A percentile compares a stretch with the other conserved stretches of the same genome.
Conservation (phyloP, 2,797 vertebrate genomes). For the Phoxinus dragarum region DNA sequence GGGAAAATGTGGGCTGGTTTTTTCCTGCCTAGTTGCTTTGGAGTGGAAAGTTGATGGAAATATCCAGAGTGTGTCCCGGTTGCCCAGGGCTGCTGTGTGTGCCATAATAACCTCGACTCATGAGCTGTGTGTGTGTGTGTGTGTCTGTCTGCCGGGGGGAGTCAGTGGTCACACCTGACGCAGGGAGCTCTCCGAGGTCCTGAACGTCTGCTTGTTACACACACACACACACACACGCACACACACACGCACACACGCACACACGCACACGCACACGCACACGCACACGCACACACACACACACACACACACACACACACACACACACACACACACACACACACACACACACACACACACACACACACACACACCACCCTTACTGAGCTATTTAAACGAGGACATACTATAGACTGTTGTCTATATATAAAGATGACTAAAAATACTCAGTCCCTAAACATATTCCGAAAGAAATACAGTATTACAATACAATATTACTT, state of each 20-base stretch:
- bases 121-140: conserved; percentile 31
- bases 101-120: conserved; percentile 51
- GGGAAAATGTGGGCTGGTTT: conserved; percentile 29
- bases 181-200: conserved; percentile 60
- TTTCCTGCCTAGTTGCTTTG: conserved; percentile 47
- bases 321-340: background rate
- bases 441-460: background rate
- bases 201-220: conserved; percentile 40
- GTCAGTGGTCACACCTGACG: conserved; percentile 44
- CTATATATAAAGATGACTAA: background rate
- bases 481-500: background rate
- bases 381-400: background rate
- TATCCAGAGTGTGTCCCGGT: conserved; percentile 40
- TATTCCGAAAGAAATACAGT: background rate
- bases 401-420: background rate
- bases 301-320: background rate
- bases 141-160: background rate
- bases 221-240: background rate
- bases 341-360: background rate
- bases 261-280: conserved; percentile 4
- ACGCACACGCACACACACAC: background rate
- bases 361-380: background rate
- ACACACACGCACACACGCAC: background rate
- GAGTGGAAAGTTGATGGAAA: conserved; percentile 56
- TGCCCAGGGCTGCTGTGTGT: conserved; percentile 38